phyloP scores from a whole-genome alignment of 2,888 invertebrate genomes.

The Drosophila kanekoi region DNA sequence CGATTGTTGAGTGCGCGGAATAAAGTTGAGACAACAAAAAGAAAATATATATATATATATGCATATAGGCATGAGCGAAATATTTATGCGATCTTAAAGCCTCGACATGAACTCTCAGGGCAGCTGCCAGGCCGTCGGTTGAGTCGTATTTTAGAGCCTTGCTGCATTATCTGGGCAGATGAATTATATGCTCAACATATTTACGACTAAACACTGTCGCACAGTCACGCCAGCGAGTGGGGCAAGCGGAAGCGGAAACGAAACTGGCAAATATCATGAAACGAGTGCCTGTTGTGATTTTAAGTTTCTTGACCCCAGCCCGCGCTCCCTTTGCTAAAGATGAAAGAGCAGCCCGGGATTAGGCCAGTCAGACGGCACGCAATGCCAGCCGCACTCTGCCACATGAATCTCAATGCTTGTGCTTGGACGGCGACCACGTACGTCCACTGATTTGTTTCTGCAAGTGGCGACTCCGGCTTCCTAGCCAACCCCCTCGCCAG shows the following conservation, averaged over 20 bases:
- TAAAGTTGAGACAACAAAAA: not conserved
- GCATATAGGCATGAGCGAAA: constrained; percentile 52
- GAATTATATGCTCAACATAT: constrained; percentile 73
- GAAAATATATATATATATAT: not conserved
- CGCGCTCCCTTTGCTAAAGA: constrained; percentile 26
- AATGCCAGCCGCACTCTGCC: constrained; percentile 48
- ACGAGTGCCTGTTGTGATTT: constrained; percentile 71
- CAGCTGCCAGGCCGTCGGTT: not conserved
- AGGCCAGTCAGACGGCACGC: constrained; percentile 62
- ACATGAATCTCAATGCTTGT: constrained; percentile 78
- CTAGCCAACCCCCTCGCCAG: not conserved
- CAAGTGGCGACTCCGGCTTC: constrained; percentile 29
- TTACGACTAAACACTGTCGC: constrained; percentile 53
- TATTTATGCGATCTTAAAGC: constrained; percentile 63
- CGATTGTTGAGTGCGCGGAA: constrained; percentile 37
- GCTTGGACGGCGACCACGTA: constrained; percentile 53
- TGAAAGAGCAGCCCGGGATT: constrained; percentile 65
- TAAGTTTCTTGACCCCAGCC: constrained; percentile 61
- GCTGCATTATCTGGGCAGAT: constrained; percentile 64
- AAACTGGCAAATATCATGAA: constrained; percentile 65
- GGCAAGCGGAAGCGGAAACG: constrained; percentile 37
- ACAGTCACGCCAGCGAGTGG: constrained; percentile 18
- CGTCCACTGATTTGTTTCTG: constrained; percentile 65
- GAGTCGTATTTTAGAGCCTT: constrained; percentile 53
- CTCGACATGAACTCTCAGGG: constrained; percentile 8